Evolutionary conservation across 2,797 vertebrate genomes (phyloP).

Genomic region (Poecile montanus): DNA sequence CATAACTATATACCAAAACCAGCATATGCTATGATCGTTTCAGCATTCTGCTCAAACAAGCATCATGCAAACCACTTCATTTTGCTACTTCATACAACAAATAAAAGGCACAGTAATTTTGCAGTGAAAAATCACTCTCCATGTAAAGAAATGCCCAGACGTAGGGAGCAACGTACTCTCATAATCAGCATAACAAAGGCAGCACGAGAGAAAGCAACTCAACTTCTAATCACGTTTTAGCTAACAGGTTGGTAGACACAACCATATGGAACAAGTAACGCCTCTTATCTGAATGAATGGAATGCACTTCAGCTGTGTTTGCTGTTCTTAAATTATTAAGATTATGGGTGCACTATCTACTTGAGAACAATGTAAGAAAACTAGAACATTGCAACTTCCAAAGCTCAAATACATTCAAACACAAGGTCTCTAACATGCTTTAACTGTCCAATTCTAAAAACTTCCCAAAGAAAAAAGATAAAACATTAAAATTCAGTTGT

Average conservation of each 20-base stretch:
- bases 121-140: background rate
- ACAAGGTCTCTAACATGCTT: background rate
- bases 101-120: background rate
- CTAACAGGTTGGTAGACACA: constrained; percentile 51
- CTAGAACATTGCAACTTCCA: background rate
- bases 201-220: background rate
- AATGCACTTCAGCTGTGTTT: background rate
- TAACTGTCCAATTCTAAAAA: background rate
- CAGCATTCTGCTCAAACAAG: background rate
- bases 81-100: background rate
- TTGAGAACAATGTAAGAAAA: constrained; percentile 1
- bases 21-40: background rate
- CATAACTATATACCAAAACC: background rate
- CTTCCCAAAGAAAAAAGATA: background rate
- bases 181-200: constrained; percentile 50
- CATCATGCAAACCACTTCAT: background rate
- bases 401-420: background rate
- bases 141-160: background rate
- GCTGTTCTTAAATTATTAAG: constrained; percentile 11
- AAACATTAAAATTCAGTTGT: background rate
- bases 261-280: constrained; percentile 26
- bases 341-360: background rate
- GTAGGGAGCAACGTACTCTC: background rate
- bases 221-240: constrained; percentile 29
- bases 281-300: constrained; percentile 19